Base-by-base conservation (phyloP, 2,888 invertebrate genomes). In the Drosophila macrospina region DNA sequence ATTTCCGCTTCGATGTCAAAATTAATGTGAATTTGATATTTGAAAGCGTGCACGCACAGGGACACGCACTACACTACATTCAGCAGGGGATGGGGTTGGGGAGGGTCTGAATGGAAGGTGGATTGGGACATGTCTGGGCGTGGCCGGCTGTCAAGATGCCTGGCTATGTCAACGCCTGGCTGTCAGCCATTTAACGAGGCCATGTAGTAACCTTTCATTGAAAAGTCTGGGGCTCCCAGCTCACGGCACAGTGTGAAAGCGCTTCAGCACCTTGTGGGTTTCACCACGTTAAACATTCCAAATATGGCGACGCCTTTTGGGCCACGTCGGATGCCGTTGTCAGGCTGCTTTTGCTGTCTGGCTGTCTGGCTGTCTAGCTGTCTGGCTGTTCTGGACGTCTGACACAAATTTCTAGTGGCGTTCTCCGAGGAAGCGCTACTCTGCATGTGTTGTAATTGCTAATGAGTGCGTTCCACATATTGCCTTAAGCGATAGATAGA, bases 21-120 rank as follows among this genome's bases (percentile, higher is more conserved):
- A 79, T 88, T 81, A 86, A 89, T 88, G 89, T 79, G 73, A 72
- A 72, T 87, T 89, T 87, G 83, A 89, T 89, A 89, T 88, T 88
- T 74, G 69, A 77, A 80, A 76, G 74, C 75, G 59, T 62, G 59
- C 77, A 63, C 78, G 78, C 78, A 55, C 15, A 52, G 52, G 30
- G 30, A 72, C 74, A 74, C 64, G 63, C 65, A 54, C 59, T 48
- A 15, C 1, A 20, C 24, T 32, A 7, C 0, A 7, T 20, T n/a
- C n/a, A 16, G 26, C 11, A 16, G 26, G n/a, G 13, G 15, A 7
- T 10, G 16, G 3, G 13, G 6, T 8, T 28, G 2, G 4, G 13
- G 52, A n/a, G 26, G 26, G 7, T 7, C 6, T 28, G 28, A 8
- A 39, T 13, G 1, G 16, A 7, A 24, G 20, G 5, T 15, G 24